Percentiles rank a stretch among this genome's conserved stretches.
Conservation (phyloP, 2,888 invertebrate genomes). For the Polyommatus iphigenia region DNA sequence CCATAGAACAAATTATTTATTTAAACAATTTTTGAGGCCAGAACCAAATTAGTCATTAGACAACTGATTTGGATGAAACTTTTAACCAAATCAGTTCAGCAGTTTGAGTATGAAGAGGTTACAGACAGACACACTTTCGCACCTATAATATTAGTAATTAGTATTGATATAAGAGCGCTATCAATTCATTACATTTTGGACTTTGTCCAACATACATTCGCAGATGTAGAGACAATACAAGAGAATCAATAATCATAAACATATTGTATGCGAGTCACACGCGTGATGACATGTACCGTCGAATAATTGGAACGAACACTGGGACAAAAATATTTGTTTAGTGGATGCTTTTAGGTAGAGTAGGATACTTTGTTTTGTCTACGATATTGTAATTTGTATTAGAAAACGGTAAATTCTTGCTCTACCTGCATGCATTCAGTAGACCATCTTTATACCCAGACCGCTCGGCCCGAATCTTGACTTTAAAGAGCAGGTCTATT, state of each 20-base stretch:
- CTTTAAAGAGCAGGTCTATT: no score
- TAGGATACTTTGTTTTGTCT: not conserved
- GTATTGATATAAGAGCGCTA: not conserved
- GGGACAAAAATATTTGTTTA: not conserved
- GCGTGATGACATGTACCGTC: conserved; percentile 14
- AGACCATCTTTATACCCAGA: not conserved
- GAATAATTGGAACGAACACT: conserved; percentile 20
- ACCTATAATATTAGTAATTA: not conserved
- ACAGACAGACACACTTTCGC: not conserved
- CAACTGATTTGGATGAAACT: no score
- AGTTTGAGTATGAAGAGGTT: not conserved
- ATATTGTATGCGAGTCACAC: conserved; percentile 26
- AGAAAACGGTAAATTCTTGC: not conserved
- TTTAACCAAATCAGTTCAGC: no score
- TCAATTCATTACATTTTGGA: conserved; percentile 26
- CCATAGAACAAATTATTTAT: no score
- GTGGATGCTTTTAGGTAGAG: not conserved
- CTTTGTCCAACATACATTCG: conserved; percentile 29
- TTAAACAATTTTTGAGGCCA: no score
- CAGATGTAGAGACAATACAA: conserved; percentile 24
- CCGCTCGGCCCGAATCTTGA: no score
- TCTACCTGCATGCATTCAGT: not conserved
- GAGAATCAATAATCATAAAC: conserved; percentile 22
- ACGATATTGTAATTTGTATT: not conserved
- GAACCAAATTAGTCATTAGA: no score